Base-by-base conservation (phyloP, 2,797 vertebrate species). In the Sebastes diploproa region DNA sequence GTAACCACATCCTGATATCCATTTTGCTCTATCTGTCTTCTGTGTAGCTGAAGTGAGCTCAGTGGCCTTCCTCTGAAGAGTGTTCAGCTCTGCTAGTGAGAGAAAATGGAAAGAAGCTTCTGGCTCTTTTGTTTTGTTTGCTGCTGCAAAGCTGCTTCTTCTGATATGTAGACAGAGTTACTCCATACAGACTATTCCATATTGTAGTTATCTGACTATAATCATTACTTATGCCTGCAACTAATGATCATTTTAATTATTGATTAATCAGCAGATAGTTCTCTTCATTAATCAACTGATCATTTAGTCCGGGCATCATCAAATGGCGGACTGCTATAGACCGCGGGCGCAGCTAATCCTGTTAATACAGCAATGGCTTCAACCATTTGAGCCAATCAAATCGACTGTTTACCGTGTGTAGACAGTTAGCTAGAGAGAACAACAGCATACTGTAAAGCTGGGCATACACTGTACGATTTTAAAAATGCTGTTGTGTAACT, bases 1-100 rank as follows among this genome's bases (percentile, higher is more conserved):
- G 91, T 63, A 91, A 94, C 93, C 74, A 78, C 82, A 87, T 87
- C 69, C 63, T 58, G 65, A 84, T 78, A 85, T 77, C 80, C 77
- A 67, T 84, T 81, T 86, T 85, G 67, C 82, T 82, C 68, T 74
- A 85, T 81, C 80, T 67, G 69, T 86, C 71, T 81, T 76, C 32
- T 70, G 77, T 66, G 78, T 68, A 59, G 30, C 29, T 78, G 59
- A 25, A 83, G 72, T 74, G 67, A 80, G 77, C 63, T 73, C 32
- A 18, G 64, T n/a, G 55, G 88, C 36, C 58, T 69, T 70, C 46
- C 62, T 72, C 77, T 66, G 38, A 79, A 84, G 46, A 64, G 14
- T 58, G 20, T 74, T 78, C 54, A 74, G 52, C 6, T 34, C 36
- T 75, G 55, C 32, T 61, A 23, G 7, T 9, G 6, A 63, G 6